Evolutionary conservation across 2,113 vertebrate genomes (phyloP).

Genomic region (Podarcis raffonei): DNA sequence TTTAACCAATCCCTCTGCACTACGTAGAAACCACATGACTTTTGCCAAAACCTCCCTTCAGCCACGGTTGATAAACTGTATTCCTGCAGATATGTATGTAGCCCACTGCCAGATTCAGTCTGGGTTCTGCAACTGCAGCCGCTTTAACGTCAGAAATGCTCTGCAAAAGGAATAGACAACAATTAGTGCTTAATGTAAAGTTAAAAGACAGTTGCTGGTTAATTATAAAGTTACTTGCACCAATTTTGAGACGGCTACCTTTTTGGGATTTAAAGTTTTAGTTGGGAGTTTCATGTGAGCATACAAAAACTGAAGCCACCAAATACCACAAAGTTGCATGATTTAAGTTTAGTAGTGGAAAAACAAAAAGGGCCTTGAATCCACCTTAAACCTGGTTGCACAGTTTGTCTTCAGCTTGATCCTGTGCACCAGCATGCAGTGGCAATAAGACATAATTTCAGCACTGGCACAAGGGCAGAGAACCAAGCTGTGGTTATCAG

Average conservation of each 20-base stretch:
- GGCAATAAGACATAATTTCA: neutral
- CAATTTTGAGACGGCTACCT: neutral
- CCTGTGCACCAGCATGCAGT: neutral
- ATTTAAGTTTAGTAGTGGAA: neutral
- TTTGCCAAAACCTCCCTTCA: slow-evolving; percentile 31
- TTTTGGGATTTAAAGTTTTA: neutral
- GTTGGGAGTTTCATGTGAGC: neutral
- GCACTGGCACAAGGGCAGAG: neutral
- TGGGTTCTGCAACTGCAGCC: slow-evolving; percentile 43
- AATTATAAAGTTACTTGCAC: neutral
- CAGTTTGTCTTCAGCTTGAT: neutral
- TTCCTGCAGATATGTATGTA: slow-evolving; percentile 39
- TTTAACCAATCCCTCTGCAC: slow-evolving; percentile 29
- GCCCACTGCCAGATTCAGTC: slow-evolving; percentile 53
- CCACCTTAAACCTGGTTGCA: neutral
- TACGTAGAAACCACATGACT: slow-evolving; percentile 34
- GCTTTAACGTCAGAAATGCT: slow-evolving; percentile 42
- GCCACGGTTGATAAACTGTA: slow-evolving; percentile 47
- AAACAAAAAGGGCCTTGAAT: neutral
- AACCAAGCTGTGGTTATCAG: neutral
- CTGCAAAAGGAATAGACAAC: slow-evolving; percentile 56
- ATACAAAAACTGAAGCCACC: neutral
- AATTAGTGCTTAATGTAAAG: neutral
- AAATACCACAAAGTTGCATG: neutral
- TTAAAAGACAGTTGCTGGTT: neutral